A percentile compares a stretch with the other conserved stretches of the same genome.
These are phyloP conservation scores for Enteromius anoplus DNA, from an alignment of 2,797 vertebrate genomes.

Conservation along the genomic window DNA sequence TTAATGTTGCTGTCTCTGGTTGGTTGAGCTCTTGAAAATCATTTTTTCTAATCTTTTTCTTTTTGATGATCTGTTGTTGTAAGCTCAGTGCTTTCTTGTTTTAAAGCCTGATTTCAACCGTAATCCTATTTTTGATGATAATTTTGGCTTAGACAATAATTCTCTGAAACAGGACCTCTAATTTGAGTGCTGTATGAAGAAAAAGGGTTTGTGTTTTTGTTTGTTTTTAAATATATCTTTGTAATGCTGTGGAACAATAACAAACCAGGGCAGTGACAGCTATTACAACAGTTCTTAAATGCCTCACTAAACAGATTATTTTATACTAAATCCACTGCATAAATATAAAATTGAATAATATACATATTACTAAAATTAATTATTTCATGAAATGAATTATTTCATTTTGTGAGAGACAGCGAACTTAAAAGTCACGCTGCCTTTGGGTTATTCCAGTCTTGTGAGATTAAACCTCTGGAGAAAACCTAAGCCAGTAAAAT, in stretches of 20 bases:
- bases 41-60: slow-evolving; percentile 7
- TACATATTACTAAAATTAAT: slow-evolving; percentile 23
- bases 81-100: slow-evolving; percentile 5
- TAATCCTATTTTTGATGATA: slow-evolving; percentile 8
- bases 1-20: slow-evolving; percentile 1
- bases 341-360: background rate
- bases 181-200: background rate
- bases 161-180: background rate
- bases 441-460: slow-evolving; percentile 44
- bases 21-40: background rate
- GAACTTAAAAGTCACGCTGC: slow-evolving; percentile 43
- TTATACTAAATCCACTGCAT: background rate
- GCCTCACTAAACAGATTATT: background rate
- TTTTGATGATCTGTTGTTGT: slow-evolving; percentile 17
- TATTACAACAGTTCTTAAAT: background rate
- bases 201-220: background rate
- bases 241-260: background rate
- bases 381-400: slow-evolving; percentile 40
- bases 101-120: background rate
- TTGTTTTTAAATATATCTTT: background rate
- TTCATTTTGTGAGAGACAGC: slow-evolving; percentile 36
- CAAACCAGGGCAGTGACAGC: background rate
- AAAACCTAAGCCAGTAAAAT: slow-evolving; percentile 69
- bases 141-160: slow-evolving; percentile 3
- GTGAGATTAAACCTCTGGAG: slow-evolving; percentile 72